Evolutionary conservation across 2,888 invertebrate genomes (phyloP).

Genomic region (Parelbella ahira): DNA sequence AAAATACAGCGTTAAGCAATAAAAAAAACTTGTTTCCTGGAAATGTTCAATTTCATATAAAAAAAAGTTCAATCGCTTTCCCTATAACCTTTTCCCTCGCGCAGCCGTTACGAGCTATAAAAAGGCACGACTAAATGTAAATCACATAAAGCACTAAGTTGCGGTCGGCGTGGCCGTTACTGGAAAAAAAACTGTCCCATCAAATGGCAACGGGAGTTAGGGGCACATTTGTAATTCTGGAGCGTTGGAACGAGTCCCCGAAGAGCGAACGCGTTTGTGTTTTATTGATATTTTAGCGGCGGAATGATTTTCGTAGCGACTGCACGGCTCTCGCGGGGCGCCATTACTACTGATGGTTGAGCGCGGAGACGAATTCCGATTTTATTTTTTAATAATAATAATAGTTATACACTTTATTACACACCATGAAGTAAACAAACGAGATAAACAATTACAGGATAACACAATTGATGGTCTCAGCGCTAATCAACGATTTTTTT

Average conservation of each 20-base stretch:
- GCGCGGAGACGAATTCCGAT: slow-evolving; percentile 46
- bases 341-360: slow-evolving; percentile 66
- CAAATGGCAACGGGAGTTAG: slow-evolving; percentile 58
- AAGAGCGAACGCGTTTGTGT: slow-evolving; percentile 52
- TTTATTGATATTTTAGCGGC: slow-evolving; percentile 78
- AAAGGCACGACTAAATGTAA: slow-evolving; percentile 68
- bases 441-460: no score
- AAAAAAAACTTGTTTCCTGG: no score
- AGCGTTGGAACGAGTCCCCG: slow-evolving; percentile 57
- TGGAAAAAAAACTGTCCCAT: slow-evolving; percentile 72
- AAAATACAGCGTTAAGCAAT: no score
- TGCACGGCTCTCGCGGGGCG: slow-evolving; percentile 64
- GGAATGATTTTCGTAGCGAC: slow-evolving; percentile 74
- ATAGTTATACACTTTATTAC: no score
- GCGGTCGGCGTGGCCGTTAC: slow-evolving; percentile 54
- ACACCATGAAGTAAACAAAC: no score
- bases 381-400: no score
- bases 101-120: slow-evolving; percentile 56
- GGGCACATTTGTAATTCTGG: slow-evolving; percentile 61
- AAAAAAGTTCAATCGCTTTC: slow-evolving; percentile 44
- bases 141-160: slow-evolving; percentile 52
- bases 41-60: slow-evolving; percentile 37
- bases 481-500: no score
- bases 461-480: no score
- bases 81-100: slow-evolving; percentile 32